Conservation (phyloP, 1,140 invertebrate genomes). For the Hyphantria cunea region DNA sequence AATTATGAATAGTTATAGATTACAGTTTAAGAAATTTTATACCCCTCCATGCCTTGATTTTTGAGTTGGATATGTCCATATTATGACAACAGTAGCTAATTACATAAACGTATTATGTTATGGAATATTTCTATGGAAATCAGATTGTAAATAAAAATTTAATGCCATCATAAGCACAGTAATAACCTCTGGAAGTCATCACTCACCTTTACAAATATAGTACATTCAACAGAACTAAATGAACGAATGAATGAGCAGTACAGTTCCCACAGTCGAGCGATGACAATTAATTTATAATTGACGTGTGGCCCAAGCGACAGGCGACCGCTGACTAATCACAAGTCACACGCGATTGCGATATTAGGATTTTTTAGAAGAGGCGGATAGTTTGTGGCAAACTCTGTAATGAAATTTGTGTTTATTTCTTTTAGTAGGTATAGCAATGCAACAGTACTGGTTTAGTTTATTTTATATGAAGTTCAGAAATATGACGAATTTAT, state of each 20-base stretch:
- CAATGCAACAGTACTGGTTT: too few species aligned
- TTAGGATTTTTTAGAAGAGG: background rate
- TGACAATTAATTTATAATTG: slow-evolving; percentile 32
- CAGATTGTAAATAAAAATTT: too few species aligned
- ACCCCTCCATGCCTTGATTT: too few species aligned
- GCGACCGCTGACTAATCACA: slow-evolving; percentile 7
- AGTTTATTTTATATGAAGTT: too few species aligned
- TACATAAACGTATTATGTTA: too few species aligned
- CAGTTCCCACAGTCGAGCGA: slow-evolving; percentile 25
- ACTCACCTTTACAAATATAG: slow-evolving; percentile 4
- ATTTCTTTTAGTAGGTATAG: too few species aligned
- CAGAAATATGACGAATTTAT: too few species aligned
- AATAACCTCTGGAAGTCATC: background rate
- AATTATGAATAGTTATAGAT: too few species aligned
- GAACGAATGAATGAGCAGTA: slow-evolving; percentile 20
- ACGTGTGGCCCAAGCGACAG: slow-evolving; percentile 7
- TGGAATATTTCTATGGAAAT: too few species aligned
- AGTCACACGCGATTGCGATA: slow-evolving; percentile 12
- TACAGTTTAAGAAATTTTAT: too few species aligned
- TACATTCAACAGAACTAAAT: slow-evolving; percentile 1
- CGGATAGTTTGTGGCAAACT: background rate
- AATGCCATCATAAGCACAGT: background rate
- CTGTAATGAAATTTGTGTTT: background rate
- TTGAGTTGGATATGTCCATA: too few species aligned
- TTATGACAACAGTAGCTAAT: too few species aligned